Base-by-base conservation (phyloP, 2,113 vertebrate genomes). In the Anolis carolinensis region DNA sequence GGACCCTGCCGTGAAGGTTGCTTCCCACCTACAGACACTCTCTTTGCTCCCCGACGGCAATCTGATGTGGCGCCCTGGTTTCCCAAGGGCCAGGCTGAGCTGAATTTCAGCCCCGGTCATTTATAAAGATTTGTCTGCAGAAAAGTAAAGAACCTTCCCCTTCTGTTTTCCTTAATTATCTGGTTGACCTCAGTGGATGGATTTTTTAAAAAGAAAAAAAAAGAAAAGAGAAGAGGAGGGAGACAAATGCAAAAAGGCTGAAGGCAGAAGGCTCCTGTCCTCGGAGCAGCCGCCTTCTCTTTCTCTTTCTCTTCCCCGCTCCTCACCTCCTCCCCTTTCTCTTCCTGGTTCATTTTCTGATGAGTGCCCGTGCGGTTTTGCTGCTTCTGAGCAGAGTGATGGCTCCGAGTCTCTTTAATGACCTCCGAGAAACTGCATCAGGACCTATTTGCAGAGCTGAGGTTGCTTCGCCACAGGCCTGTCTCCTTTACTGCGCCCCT, bases 391-490 rank as follows among this genome's bases (percentile, higher is more conserved):
- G 95, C 92, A 95, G 92, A 96, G 86, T 92, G 92, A 93, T 94
- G 94, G 93, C 89, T 94, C 77, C 78, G 72, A 93, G 94, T 93
- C 82, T 74, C 93, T 93, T 91, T 97, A 97, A 97, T 96, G 95
- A 97, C 95, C 95, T 95, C 92, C 90, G 94, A 95, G 96, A 97
- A 97, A 96, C 96, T 95, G 95, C 94, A 96, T 95, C 93, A 95
- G 96, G 96, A 95, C 93, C 89, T 95, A 94, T 95, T 95, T 96
- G 95, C 95, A 96, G 94, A 89, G 96, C 97, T 96, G 95, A 96
- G 97, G 98, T 97, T 97, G 96, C 97, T 96, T 96, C 96, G 96
- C 97, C 97, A 97, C 96, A 97, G 97, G 96, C 97, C 96, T 96
- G 97, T 97, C 97, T 97, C 97, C 97, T 97, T 34, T 96, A 93